phyloP scores from a whole-genome alignment of 2,797 vertebrate genomes.

The Sandelia bainsii region DNA sequence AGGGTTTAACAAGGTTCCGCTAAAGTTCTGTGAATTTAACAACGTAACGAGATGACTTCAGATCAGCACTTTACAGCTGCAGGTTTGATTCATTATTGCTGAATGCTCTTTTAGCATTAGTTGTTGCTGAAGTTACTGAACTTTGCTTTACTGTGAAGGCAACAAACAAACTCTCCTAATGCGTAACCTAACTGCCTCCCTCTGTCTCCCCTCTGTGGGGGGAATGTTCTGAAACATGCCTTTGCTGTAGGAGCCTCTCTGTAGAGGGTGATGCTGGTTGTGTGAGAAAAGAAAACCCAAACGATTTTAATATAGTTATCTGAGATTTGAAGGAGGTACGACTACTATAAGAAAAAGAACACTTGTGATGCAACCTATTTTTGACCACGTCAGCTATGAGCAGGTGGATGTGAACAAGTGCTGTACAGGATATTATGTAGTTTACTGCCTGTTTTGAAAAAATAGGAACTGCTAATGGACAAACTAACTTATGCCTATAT shows the following conservation, averaged over 20 bases:
- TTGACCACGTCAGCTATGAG: constrained; percentile 51
- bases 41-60: constrained; percentile 35
- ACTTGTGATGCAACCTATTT: constrained; percentile 48
- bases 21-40: constrained; percentile 62
- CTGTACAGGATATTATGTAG: constrained; percentile 75
- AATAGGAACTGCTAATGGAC: constrained; percentile 71
- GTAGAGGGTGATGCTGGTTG: constrained; percentile 42
- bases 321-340: constrained; percentile 42
- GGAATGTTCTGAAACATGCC: constrained; percentile 61
- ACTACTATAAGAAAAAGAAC: constrained; percentile 33
- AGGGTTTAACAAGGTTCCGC: constrained; percentile 35
- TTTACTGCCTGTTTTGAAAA: constrained; percentile 74
- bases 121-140: background rate
- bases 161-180: constrained; percentile 43
- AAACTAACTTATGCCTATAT: constrained; percentile 78
- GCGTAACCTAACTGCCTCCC: constrained; percentile 65
- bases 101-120: constrained; percentile 27
- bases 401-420: constrained; percentile 70
- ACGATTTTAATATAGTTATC: constrained; percentile 40
- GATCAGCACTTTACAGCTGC: constrained; percentile 54
- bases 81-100: constrained; percentile 32
- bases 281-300: constrained; percentile 35
- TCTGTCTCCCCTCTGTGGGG: constrained; percentile 43
- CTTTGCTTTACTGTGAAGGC: constrained; percentile 31
- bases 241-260: constrained; percentile 66